A percentile compares a stretch with the other conserved stretches of the same genome.
phyloP scores from a whole-genome alignment of 37 sponge, comb jelly and placozoan genomes.

The Lycopodina hypogea region DNA sequence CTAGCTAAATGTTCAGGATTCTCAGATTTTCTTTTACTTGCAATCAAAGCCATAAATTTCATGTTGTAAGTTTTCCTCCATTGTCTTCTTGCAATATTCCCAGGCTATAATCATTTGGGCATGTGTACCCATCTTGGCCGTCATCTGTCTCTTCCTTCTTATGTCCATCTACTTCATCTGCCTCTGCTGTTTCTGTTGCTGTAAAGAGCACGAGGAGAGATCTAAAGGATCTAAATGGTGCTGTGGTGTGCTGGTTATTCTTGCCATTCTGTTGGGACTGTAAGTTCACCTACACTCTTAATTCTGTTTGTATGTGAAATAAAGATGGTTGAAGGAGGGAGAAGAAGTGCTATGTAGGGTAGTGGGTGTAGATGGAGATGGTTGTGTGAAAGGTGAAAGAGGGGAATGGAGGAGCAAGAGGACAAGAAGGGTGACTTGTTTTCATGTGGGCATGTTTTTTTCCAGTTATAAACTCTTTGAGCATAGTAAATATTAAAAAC shows the following conservation, averaged over 20 bases:
- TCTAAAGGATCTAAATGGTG: constrained; percentile 8
- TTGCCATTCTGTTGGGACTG: constrained; percentile 36
- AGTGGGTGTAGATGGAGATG: too few relatives aligned
- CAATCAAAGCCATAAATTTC: too few relatives aligned
- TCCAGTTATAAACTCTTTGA: too few relatives aligned
- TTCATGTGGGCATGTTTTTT: too few relatives aligned
- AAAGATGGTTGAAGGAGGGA: not conserved
- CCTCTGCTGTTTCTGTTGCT: constrained; percentile 63
- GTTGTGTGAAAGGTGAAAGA: too few relatives aligned
- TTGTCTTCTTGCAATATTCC: not conserved
- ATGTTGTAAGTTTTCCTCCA: too few relatives aligned
- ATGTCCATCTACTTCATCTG: constrained; percentile 60
- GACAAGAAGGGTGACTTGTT: too few relatives aligned
- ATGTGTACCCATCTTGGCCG: constrained; percentile 56
- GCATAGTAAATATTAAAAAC: too few relatives aligned
- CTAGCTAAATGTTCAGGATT: too few relatives aligned
- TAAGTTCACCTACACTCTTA: constrained; percentile 31
- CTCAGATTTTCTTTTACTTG: too few relatives aligned
- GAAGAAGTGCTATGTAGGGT: too few relatives aligned
- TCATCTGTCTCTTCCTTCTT: constrained; percentile 50
- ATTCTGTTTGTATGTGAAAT: not conserved
- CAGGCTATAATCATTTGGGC: constrained; percentile 73
- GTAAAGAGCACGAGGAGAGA: constrained; percentile 9
- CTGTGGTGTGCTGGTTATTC: constrained; percentile 15
- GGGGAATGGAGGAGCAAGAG: too few relatives aligned